Conservation (phyloP, 2,797 vertebrate genomes). For the Sarcophilus harrisii region DNA sequence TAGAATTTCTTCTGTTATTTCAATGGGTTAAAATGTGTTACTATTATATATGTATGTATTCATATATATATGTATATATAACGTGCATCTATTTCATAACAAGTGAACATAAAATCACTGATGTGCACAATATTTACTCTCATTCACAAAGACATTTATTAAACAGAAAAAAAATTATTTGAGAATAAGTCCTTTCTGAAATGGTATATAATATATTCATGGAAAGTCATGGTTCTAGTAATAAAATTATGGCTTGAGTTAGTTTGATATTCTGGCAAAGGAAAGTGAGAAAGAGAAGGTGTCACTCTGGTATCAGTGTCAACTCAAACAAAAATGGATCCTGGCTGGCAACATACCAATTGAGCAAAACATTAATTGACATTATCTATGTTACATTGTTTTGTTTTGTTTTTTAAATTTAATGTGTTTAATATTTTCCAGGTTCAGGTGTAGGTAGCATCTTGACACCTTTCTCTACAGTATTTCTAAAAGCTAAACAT, state of each 20-base stretch:
- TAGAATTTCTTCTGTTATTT: neutral
- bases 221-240: neutral
- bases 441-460: neutral
- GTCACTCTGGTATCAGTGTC: neutral
- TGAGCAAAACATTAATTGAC: neutral
- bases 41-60: slow-evolving; percentile 34
- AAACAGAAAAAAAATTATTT: slow-evolving; percentile 15
- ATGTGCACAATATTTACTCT: slow-evolving; percentile 32
- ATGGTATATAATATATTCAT: neutral
- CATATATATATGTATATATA: neutral
- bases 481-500: neutral
- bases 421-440: neutral
- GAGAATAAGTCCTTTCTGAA: neutral
- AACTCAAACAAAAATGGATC: neutral
- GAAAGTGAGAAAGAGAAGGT: slow-evolving; percentile 20
- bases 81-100: neutral
- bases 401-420: neutral
- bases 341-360: neutral
- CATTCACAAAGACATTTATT: slow-evolving; percentile 41
- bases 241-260: slow-evolving; percentile 2
- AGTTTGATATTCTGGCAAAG: neutral
- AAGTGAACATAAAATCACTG: slow-evolving; percentile 5
- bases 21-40: neutral
- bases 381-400: neutral
- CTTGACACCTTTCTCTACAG: neutral